phyloP scores from a whole-genome alignment of 2,888 invertebrate species.

The Hedya salicella region DNA sequence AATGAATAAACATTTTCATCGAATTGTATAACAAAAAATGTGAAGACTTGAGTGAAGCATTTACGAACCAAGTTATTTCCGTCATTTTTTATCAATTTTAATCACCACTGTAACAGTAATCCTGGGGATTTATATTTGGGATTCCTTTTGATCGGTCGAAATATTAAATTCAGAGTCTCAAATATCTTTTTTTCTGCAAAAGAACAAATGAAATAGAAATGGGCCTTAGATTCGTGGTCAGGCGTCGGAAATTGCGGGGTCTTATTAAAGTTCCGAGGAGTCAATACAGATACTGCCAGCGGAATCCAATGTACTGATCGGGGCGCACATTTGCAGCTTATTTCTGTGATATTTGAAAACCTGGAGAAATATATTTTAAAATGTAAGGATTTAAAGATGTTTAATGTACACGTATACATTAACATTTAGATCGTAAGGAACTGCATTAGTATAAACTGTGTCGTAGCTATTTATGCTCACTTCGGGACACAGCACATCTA shows the following conservation, averaged over 20 bases:
- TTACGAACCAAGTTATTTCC: neutral
- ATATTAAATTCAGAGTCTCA: conserved; percentile 33
- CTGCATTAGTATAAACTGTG: no score
- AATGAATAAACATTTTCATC: no score
- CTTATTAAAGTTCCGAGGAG: conserved; percentile 72
- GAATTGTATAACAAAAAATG: neutral
- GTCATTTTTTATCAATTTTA: conserved; percentile 32
- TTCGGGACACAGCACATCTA: no score
- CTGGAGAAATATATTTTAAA: no score
- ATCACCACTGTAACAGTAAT: conserved; percentile 43
- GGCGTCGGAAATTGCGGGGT: conserved; percentile 77
- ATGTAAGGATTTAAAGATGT: no score
- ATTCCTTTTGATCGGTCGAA: conserved; percentile 42
- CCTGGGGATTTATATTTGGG: conserved; percentile 45
- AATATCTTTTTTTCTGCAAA: conserved; percentile 54
- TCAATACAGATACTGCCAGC: conserved; percentile 69
- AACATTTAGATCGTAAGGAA: no score
- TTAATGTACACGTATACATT: no score
- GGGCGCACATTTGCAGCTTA: conserved; percentile 46
- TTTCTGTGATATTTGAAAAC: neutral
- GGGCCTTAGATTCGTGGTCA: conserved; percentile 65
- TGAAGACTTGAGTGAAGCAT: neutral
- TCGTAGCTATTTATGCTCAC: no score
- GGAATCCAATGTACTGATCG: conserved; percentile 60
- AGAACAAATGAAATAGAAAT: conserved; percentile 65